A percentile compares a stretch with the other conserved stretches of the same genome.
These are phyloP conservation scores for Syrrhaptes paradoxus DNA, from an alignment of 2,113 vertebrate species.

Conservation along the genomic window DNA sequence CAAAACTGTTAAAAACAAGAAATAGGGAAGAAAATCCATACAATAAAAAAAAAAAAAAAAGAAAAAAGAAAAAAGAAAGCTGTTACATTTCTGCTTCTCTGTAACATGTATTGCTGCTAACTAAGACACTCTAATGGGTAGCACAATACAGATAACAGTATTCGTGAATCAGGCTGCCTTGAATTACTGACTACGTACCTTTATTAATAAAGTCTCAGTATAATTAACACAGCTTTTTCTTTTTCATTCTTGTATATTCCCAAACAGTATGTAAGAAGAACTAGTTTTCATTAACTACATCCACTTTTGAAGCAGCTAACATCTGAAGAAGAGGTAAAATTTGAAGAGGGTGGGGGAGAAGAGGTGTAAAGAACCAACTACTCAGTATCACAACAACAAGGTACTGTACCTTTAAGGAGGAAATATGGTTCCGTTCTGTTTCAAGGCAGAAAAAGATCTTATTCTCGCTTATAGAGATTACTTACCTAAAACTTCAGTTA, in stretches of 20 bases:
- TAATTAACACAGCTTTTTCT: slow-evolving; percentile 10
- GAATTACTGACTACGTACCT: slow-evolving; percentile 3
- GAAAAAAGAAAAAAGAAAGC: background rate
- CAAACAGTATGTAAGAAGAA: background rate
- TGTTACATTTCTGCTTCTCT: background rate
- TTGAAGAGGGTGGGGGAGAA: background rate
- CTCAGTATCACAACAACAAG: slow-evolving; percentile 19
- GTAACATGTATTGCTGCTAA: background rate
- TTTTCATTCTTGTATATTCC: background rate
- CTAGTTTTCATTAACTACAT: background rate
- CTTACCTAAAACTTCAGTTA: slow-evolving; percentile 86
- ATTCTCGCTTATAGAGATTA: slow-evolving; percentile 81
- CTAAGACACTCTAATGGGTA: background rate
- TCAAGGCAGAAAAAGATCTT: slow-evolving; percentile 74
- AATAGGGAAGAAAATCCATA: background rate
- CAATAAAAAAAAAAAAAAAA: background rate
- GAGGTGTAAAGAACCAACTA: background rate
- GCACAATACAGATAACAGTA: background rate
- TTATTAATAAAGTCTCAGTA: background rate
- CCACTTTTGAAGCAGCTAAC: slow-evolving; percentile 40
- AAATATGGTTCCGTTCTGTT: slow-evolving; percentile 56
- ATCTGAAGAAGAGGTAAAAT: background rate
- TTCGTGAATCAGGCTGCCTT: background rate
- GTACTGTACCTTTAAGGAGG: slow-evolving; percentile 86
- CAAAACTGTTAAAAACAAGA: slow-evolving; percentile 19